phyloP scores from a whole-genome alignment of 2,888 invertebrate genomes.

The Electrophaes corylata region DNA sequence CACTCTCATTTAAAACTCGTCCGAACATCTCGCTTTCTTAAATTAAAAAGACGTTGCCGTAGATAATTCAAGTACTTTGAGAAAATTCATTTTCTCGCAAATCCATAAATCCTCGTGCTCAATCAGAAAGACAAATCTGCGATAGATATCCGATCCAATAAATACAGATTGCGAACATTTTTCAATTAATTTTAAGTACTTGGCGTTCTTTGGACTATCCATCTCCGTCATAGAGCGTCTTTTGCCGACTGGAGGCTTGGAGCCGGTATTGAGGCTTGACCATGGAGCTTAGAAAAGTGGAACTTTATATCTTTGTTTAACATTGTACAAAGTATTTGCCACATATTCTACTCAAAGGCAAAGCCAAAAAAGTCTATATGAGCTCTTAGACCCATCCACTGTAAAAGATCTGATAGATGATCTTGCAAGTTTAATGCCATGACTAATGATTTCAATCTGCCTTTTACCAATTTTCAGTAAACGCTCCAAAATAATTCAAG shows the following conservation, averaged over 20 bases:
- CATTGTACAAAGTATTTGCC: too few species aligned
- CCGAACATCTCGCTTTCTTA: conserved; percentile 2
- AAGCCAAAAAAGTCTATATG: too few species aligned
- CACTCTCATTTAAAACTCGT: neutral
- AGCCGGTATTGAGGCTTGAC: conserved; percentile 49
- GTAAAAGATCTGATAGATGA: too few species aligned
- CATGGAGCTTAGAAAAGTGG: conserved; percentile 23
- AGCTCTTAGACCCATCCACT: too few species aligned
- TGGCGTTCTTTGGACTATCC: conserved; percentile 52
- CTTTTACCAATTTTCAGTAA: too few species aligned
- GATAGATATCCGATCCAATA: conserved; percentile 32
- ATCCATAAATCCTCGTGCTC: conserved; percentile 34
- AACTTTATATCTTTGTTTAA: too few species aligned
- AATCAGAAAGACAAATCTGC: conserved; percentile 45
- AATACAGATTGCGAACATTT: conserved; percentile 40
- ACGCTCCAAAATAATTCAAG: too few species aligned
- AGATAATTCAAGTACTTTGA: conserved; percentile 18
- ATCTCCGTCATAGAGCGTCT: conserved; percentile 73
- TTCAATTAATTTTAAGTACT: conserved; percentile 48
- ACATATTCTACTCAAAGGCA: too few species aligned
- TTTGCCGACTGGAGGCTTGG: conserved; percentile 50
- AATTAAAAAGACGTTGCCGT: conserved; percentile 22
- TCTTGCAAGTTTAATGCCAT: too few species aligned
- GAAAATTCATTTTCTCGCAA: conserved; percentile 15
- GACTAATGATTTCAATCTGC: too few species aligned